Evolutionary conservation across 2,113 vertebrate species (phyloP).

Genomic region (Typhlomys cinereus): DNA sequence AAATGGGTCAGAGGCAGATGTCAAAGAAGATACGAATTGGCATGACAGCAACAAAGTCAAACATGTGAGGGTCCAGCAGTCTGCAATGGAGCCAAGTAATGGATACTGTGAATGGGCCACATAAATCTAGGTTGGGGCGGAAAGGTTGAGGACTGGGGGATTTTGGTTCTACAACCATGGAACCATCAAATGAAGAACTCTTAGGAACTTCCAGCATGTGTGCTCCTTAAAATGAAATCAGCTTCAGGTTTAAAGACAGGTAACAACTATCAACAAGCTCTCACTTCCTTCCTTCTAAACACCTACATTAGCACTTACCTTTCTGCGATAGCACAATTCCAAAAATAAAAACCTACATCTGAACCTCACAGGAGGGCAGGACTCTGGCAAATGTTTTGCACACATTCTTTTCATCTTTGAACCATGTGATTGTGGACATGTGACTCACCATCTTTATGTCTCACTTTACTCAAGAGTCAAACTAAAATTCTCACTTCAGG

Average conservation of each 20-base stretch:
- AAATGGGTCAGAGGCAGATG: neutral
- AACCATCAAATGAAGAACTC: neutral
- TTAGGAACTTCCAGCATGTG: neutral
- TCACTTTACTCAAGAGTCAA: neutral
- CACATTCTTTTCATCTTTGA: slow-evolving; percentile 4
- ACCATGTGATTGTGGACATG: neutral
- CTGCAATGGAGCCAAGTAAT: neutral
- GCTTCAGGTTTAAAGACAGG: slow-evolving; percentile 29
- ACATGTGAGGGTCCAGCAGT: neutral
- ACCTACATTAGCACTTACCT: neutral
- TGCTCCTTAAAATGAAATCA: neutral
- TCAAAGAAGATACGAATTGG: neutral
- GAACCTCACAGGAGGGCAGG: neutral
- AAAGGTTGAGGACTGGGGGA: neutral
- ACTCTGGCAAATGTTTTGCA: neutral
- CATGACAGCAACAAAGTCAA: neutral
- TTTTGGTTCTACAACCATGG: neutral
- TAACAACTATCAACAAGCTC: neutral
- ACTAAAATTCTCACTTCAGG: neutral
- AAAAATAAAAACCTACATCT: neutral
- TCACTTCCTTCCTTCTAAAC: neutral
- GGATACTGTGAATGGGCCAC: neutral
- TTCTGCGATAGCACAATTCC: neutral
- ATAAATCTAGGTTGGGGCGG: neutral
- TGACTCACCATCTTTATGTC: neutral